Evolutionary conservation across 1,140 invertebrate genomes (phyloP).

Genomic region (Eriosoma lanigerum): DNA sequence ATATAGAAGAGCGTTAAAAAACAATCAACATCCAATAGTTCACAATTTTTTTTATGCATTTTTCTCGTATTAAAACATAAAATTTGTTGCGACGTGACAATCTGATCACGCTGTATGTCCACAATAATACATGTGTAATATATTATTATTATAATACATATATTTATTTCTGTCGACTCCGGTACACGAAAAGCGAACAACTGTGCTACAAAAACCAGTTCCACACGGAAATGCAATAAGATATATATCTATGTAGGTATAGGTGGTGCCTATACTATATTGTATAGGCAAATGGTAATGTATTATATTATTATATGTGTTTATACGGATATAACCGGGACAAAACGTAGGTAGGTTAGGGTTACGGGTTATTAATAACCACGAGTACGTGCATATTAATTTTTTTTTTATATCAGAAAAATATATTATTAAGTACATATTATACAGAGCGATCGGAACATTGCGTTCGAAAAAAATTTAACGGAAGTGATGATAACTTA

Average conservation of each 20-base stretch:
- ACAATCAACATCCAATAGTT: too few species aligned
- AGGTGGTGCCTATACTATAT: background rate
- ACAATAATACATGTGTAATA: too few species aligned
- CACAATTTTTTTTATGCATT: too few species aligned
- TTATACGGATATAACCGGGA: slow-evolving; percentile 19
- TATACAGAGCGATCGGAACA: background rate
- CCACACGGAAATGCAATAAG: slow-evolving; percentile 15
- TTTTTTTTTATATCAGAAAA: too few species aligned
- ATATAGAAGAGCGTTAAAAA: too few species aligned
- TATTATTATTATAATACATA: too few species aligned
- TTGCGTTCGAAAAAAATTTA: background rate
- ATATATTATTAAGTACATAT: slow-evolving; percentile 7
- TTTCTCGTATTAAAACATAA: too few species aligned
- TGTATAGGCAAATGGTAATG: background rate
- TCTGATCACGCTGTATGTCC: too few species aligned
- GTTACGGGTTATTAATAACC: slow-evolving; percentile 45
- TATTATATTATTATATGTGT: background rate
- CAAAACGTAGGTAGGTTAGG: slow-evolving; percentile 44
- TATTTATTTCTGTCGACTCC: too few species aligned
- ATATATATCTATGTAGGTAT: background rate
- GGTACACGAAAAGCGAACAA: background rate
- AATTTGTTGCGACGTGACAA: too few species aligned
- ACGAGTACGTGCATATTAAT: background rate
- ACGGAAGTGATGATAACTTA: too few species aligned
- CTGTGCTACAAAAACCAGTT: slow-evolving; percentile 45